Conservation (phyloP, 1,140 invertebrate species). For the Kradibia gibbosae region DNA sequence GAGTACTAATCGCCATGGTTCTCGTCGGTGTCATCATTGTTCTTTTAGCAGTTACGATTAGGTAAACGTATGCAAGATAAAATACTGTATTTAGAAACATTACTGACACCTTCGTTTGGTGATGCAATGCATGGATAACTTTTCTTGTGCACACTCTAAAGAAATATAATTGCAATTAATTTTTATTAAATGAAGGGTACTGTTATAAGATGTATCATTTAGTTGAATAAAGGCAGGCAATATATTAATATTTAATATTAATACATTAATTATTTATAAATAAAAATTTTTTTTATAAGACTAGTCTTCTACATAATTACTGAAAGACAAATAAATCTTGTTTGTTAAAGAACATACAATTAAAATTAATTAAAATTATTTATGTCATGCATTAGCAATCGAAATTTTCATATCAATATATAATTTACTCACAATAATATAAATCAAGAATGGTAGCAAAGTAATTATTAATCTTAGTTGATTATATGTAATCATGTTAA, state of each 20-base stretch:
- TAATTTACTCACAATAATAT: not conserved
- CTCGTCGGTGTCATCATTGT: slow-evolving; percentile 84
- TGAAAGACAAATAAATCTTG: not conserved
- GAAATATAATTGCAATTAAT: too few species aligned
- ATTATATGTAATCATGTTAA: too few species aligned
- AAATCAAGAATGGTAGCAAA: not conserved
- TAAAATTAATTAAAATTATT: not conserved
- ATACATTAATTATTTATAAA: too few species aligned
- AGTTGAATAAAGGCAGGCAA: too few species aligned
- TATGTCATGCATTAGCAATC: not conserved
- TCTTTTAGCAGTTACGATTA: slow-evolving; percentile 83
- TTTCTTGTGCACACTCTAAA: not conserved
- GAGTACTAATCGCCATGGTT: slow-evolving; percentile 84
- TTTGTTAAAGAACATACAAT: slow-evolving; percentile 7
- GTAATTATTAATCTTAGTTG: not conserved
- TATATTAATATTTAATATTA: too few species aligned
- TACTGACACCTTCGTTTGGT: not conserved
- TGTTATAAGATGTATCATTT: too few species aligned
- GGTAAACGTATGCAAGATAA: slow-evolving; percentile 74
- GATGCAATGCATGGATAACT: not conserved
- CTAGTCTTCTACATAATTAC: not conserved
- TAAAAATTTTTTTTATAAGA: too few species aligned
- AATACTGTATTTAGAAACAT: not conserved
- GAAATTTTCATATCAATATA: not conserved
- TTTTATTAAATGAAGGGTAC: too few species aligned